A percentile compares a stretch with the other conserved stretches of the same genome.
These are phyloP conservation scores for Lerema accius DNA, from an alignment of 1,140 invertebrate genomes.

Conservation along the genomic window DNA sequence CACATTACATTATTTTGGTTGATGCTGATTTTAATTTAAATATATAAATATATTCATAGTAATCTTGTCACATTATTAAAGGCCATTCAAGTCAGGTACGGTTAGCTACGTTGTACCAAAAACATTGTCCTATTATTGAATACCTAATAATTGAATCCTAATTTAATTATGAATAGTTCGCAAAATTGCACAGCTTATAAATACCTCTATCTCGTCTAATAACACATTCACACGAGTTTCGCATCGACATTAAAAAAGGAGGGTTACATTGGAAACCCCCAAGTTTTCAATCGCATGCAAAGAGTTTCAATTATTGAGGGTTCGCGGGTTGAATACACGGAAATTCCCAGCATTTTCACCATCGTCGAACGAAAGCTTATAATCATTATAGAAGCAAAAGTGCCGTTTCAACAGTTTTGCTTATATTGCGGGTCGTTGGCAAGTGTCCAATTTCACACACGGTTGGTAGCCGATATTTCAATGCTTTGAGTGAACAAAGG, in stretches of 20 bases:
- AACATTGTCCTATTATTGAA: too few species aligned
- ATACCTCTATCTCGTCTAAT: too few species aligned
- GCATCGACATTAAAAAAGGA: conserved; percentile 19
- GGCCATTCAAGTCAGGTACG: too few species aligned
- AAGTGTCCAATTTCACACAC: conserved; percentile 61
- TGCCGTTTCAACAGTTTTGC: conserved; percentile 31
- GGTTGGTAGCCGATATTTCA: conserved; percentile 55
- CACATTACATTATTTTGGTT: too few species aligned
- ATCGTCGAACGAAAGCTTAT: conserved; percentile 41
- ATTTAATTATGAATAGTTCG: too few species aligned
- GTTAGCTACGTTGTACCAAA: too few species aligned
- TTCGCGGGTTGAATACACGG: conserved; percentile 33
- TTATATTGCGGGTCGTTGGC: conserved; percentile 45
- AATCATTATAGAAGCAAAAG: conserved; percentile 33
- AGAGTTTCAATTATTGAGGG: conserved; percentile 37
- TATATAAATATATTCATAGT: too few species aligned
- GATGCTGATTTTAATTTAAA: too few species aligned
- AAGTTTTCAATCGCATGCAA: conserved; percentile 30
- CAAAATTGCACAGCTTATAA: not conserved
- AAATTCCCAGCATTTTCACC: conserved; percentile 37
- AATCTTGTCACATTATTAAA: too few species aligned
- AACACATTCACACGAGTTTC: too few species aligned
- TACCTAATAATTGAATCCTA: too few species aligned
- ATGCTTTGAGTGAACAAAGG: conserved; percentile 58
- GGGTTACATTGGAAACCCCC: conserved; percentile 30